Percentiles rank a stretch among this genome's conserved stretches.
phyloP scores from a whole-genome alignment of 2,888 invertebrate genomes.

The Masnerella sp. region DNA sequence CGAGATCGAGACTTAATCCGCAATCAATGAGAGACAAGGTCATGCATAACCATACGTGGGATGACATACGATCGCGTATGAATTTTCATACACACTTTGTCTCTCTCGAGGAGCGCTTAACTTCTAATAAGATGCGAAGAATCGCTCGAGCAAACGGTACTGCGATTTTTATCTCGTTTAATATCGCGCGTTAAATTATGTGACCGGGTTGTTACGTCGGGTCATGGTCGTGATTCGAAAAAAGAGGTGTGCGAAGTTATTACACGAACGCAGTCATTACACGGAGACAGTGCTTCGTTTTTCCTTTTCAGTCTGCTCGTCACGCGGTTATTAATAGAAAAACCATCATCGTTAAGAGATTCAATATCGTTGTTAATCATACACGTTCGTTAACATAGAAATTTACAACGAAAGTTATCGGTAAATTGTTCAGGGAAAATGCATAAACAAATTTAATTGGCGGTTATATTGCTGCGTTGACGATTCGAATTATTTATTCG shows the following conservation, averaged over 20 bases:
- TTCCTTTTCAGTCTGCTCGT: background rate
- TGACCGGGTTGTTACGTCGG: slow-evolving; percentile 31
- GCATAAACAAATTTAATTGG: too few relatives aligned
- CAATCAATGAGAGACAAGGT: slow-evolving; percentile 9
- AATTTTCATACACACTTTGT: slow-evolving; percentile 16
- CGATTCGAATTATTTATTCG: too few relatives aligned
- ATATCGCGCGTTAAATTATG: slow-evolving; percentile 20
- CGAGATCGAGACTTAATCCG: background rate
- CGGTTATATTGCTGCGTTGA: too few relatives aligned
- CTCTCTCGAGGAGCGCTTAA: slow-evolving; percentile 4
- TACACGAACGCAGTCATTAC: slow-evolving; percentile 6
- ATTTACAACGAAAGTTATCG: too few relatives aligned
- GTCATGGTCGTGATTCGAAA: slow-evolving; percentile 23
- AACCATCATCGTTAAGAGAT: background rate
- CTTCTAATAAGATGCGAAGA: slow-evolving; percentile 14
- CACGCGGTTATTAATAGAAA: slow-evolving; percentile 14
- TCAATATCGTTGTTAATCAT: background rate
- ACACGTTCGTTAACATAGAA: background rate
- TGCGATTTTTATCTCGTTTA: slow-evolving; percentile 14
- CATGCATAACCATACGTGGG: slow-evolving; percentile 6
- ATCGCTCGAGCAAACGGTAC: slow-evolving; percentile 17
- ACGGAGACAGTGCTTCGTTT: background rate
- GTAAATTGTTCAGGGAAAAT: too few relatives aligned
- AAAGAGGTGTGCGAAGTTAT: slow-evolving; percentile 12
- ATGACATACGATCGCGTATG: slow-evolving; percentile 13